Evolutionary conservation across 1,140 invertebrate genomes (phyloP), one percentile per base, ranked within the genome.

Genomic region (Drosophila truncata): DNA sequence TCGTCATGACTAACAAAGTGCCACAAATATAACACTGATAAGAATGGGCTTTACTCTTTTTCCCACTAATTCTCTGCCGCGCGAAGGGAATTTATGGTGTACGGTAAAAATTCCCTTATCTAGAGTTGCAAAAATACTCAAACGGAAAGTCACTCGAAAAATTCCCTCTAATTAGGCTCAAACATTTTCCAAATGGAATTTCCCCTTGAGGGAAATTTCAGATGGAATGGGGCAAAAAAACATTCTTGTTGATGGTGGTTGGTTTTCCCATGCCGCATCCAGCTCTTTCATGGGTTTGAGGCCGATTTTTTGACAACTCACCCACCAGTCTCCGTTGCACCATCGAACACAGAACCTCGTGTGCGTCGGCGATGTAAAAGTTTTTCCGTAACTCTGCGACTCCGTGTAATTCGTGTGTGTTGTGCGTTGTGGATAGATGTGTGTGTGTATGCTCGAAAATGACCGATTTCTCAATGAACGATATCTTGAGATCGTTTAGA

Each of bases 401-500:
- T 20, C 29, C 44, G 29, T 46, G n/a, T 42, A 55, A 59, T 46
- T 49, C 31, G 44, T 66, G 63, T 50, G 63, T 59, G 37, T 55
- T 71, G 20, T 59, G 37, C 55, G 64, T 18, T 18, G 42, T 78
- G 18, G 10, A 27, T 41, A 18, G 8, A 57, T 57, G 57, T 63
- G 65, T 41, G 54, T 65, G 52, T 63, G 47, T 46, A n/a, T 10
- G 41, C 39, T 20, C 47, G 25, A 90, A 86, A 71, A 90, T 91
- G 86, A 90, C 86, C 23, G 86, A 91, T 86, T 91, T 85, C 41
- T 77, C 60, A 63, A 91, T 91, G 87, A 85, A 90, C 57, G 82
- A 92, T 55, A 81, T 92, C 54, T 59, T 92, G 47, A 88, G 83
- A 85, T 91, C 86, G 35, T 92, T 92, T 70, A 87, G 78, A 71